phyloP scores from a whole-genome alignment of 64 coral and sea anemone species.

The Pachyseris speciosa region DNA sequence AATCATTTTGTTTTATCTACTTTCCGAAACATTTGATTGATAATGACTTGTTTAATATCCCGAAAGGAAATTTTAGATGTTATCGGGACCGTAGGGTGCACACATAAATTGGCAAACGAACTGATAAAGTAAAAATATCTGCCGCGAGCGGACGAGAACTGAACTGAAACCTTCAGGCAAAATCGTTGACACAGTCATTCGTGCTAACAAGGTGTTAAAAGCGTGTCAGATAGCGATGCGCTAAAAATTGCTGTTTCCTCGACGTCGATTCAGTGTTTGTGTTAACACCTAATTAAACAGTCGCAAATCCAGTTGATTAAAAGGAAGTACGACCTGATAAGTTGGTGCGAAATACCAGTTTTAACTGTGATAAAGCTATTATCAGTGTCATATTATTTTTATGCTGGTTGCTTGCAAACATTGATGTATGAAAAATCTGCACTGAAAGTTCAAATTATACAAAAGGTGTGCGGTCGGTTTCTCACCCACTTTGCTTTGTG shows the following conservation, averaged over 20 bases:
- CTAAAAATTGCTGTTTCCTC: constrained; percentile 6
- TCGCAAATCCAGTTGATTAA: constrained; percentile 38
- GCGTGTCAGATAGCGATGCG: background rate
- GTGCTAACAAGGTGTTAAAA: constrained; percentile 4
- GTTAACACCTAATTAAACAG: constrained; percentile 47
- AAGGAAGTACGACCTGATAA: constrained; percentile 2
- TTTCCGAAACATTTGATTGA: background rate
- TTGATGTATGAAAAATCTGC: background rate
- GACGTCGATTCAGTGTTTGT: background rate
- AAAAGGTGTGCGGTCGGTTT: background rate
- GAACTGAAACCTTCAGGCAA: background rate
- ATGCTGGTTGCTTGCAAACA: background rate
- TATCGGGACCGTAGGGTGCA: background rate
- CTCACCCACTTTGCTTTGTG: constrained; percentile 12
- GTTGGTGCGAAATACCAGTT: background rate
- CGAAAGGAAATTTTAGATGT: constrained; percentile 18
- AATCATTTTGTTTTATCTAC: constrained; percentile 9
- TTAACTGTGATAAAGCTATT: background rate
- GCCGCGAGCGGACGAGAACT: background rate
- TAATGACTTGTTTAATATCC: constrained; percentile 27
- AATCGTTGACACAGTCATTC: background rate
- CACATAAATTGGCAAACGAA: background rate
- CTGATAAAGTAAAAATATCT: background rate
- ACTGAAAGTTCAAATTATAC: background rate
- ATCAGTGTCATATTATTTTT: background rate